Conservation (phyloP, 1,140 invertebrate species). For the Gryon sp. region DNA sequence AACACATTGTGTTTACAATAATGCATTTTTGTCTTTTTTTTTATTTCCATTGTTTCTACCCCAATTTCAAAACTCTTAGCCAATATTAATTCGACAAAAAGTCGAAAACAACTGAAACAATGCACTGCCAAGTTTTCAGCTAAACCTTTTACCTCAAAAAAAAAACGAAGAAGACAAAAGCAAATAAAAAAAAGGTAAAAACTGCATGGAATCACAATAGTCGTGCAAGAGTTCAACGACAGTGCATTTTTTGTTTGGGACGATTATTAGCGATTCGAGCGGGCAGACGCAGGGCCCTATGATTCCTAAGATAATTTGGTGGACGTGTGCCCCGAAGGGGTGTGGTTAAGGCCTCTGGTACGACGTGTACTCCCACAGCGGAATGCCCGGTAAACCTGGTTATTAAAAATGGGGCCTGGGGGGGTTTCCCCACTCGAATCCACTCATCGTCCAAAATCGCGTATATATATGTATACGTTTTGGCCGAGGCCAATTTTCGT, state of each 20-base stretch:
- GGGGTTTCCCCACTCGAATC: too few species aligned
- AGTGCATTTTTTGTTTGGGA: slow-evolving; percentile 30
- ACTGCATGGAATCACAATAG: slow-evolving; percentile 15
- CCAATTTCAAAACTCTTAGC: too few species aligned
- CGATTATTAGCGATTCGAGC: slow-evolving; percentile 49
- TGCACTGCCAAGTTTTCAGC: too few species aligned
- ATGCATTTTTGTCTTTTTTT: too few species aligned
- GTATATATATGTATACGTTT: slow-evolving; percentile 32
- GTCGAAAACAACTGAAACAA: too few species aligned
- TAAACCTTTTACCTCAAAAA: too few species aligned
- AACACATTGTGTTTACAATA: too few species aligned
- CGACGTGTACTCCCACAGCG: slow-evolving; percentile 62
- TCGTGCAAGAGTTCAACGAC: slow-evolving; percentile 26
- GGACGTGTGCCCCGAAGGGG: slow-evolving; percentile 61
- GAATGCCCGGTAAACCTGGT: slow-evolving; percentile 52
- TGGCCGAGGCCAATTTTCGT: slow-evolving; percentile 37
- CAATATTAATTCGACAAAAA: too few species aligned
- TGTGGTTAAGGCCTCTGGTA: slow-evolving; percentile 55
- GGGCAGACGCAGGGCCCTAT: slow-evolving; percentile 53
- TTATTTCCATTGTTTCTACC: too few species aligned
- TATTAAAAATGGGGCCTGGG: slow-evolving; percentile 65
- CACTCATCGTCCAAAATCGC: slow-evolving; percentile 41
- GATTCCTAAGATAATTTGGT: slow-evolving; percentile 54
- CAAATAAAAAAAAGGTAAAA: background rate
- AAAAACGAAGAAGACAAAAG: background rate